These are phyloP conservation scores for Ctenodactylus gundi DNA, from an alignment of 2,113 vertebrate genomes.

Conservation along the genomic window DNA sequence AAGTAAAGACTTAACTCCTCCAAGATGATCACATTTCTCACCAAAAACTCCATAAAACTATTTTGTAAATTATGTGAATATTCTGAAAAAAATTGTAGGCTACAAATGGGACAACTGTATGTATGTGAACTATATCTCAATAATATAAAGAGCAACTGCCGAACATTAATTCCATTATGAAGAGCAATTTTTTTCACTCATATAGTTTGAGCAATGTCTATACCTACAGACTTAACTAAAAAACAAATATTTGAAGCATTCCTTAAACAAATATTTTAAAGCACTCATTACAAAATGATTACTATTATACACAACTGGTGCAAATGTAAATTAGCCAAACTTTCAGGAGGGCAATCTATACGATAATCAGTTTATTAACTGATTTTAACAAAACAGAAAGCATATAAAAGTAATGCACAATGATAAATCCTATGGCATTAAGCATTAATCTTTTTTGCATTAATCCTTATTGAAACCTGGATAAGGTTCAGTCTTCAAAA, in stretches of 20 bases:
- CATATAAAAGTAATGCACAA: neutral
- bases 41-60: neutral
- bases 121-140: neutral
- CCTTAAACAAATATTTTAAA: neutral
- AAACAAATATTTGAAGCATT: neutral
- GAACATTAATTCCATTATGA: neutral
- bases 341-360: neutral
- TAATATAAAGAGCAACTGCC: conserved; percentile 10
- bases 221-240: neutral
- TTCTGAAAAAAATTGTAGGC: neutral
- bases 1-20: neutral
- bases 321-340: neutral
- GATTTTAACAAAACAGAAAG: conserved; percentile 37
- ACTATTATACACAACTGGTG: neutral
- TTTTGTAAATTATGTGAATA: neutral
- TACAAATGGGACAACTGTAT: neutral
- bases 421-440: neutral
- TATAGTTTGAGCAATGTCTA: neutral
- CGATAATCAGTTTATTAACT: neutral
- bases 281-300: neutral
- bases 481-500: neutral
- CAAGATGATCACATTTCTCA: neutral
- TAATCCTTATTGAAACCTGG: neutral
- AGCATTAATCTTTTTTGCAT: too few species aligned
- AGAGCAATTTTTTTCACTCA: neutral